Conservation (phyloP, 2,113 vertebrate species). For the Trematocara stigmaticum region DNA sequence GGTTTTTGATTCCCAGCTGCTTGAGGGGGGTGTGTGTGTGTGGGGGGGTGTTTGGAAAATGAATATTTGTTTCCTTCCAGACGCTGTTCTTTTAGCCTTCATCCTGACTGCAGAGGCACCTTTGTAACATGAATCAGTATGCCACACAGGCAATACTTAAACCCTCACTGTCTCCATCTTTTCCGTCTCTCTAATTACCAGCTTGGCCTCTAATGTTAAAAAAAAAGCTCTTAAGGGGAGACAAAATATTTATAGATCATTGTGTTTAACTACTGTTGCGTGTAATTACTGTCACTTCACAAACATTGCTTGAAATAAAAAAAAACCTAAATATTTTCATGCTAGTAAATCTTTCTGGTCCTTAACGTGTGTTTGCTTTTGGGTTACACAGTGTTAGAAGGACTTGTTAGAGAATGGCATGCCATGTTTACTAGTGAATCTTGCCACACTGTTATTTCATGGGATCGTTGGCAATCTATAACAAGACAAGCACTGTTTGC, state of each 20-base stretch:
- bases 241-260: neutral
- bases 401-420: neutral
- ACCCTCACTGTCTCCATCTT: neutral
- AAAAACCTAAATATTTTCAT: neutral
- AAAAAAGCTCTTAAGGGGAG: neutral
- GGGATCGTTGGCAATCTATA: neutral
- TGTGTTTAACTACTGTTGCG: neutral
- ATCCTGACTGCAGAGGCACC: neutral
- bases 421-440: neutral
- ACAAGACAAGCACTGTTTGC: neutral
- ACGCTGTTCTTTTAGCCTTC: neutral
- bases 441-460: neutral
- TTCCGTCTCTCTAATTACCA: neutral
- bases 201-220: constrained; percentile 14
- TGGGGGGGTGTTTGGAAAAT: neutral
- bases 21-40: neutral
- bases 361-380: neutral
- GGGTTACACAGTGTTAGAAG: neutral
- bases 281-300: neutral
- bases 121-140: constrained; percentile 11
- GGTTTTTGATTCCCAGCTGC: constrained; percentile 16
- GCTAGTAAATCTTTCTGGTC: neutral
- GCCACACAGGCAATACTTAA: neutral
- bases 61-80: constrained; percentile 10
- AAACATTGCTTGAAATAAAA: neutral